Evolutionary conservation across 2,888 invertebrate genomes (phyloP).

Genomic region (Lobophora halterata): DNA sequence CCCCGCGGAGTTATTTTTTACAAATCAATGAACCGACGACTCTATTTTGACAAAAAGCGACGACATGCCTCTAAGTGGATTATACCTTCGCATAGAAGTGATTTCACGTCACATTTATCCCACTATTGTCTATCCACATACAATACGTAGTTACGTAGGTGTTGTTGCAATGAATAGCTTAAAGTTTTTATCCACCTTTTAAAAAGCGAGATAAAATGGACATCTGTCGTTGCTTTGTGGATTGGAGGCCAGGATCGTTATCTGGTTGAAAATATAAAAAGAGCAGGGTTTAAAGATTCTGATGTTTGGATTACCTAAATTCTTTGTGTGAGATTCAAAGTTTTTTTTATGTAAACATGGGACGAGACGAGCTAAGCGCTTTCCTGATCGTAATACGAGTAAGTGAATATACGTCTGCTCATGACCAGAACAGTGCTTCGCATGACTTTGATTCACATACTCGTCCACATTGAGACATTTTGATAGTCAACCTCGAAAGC

Average conservation of each 20-base stretch:
- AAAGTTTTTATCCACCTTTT: slow-evolving; percentile 63
- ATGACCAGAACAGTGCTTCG: too few relatives aligned
- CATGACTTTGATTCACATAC: too few relatives aligned
- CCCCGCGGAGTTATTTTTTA: slow-evolving; percentile 73
- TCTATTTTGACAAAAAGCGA: slow-evolving; percentile 67
- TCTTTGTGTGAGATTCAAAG: slow-evolving; percentile 10
- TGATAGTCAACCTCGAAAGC: too few relatives aligned
- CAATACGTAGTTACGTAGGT: slow-evolving; percentile 72
- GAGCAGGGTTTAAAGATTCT: slow-evolving; percentile 42
- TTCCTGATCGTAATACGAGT: too few relatives aligned
- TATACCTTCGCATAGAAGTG: slow-evolving; percentile 60
- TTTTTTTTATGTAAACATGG: too few relatives aligned
- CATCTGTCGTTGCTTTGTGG: slow-evolving; percentile 69
- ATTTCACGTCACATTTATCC: slow-evolving; percentile 77
- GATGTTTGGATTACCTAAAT: slow-evolving; percentile 16
- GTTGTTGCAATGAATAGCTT: slow-evolving; percentile 66
- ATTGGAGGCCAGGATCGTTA: slow-evolving; percentile 47
- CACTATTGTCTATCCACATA: slow-evolving; percentile 51
- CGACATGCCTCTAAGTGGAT: slow-evolving; percentile 79
- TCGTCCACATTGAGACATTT: too few relatives aligned
- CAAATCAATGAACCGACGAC: slow-evolving; percentile 69
- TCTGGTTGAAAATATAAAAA: slow-evolving; percentile 47
- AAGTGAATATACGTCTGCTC: too few relatives aligned
- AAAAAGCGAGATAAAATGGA: slow-evolving; percentile 53
- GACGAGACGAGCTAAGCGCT: too few relatives aligned